phyloP scores from a whole-genome alignment of 2,797 vertebrate genomes.

The Heliangelus exortis region DNA sequence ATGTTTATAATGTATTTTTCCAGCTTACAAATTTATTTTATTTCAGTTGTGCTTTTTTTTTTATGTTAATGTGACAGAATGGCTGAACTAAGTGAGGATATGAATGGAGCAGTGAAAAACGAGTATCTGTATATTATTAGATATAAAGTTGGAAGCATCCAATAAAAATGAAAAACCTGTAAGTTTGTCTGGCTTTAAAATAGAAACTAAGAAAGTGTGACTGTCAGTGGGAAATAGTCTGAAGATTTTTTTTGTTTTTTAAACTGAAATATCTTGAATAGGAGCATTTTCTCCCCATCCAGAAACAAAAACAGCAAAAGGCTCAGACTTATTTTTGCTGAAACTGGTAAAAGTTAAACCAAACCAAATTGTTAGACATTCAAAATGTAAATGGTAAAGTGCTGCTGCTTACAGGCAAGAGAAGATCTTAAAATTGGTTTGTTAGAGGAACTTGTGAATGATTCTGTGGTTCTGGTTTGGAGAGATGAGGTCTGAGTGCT shows the following conservation, averaged over 20 bases:
- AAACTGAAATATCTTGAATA: not conserved
- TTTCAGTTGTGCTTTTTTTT: conserved; percentile 49
- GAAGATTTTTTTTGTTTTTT: not conserved
- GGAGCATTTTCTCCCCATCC: not conserved
- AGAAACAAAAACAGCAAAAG: not conserved
- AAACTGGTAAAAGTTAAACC: not conserved
- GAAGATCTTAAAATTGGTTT: not conserved
- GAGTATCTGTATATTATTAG: conserved; percentile 70
- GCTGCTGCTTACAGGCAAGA: not conserved
- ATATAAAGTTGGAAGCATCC: conserved; percentile 62
- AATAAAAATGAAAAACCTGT: conserved; percentile 46
- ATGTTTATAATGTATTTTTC: conserved; percentile 69
- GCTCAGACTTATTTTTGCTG: not conserved
- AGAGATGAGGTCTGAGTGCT: not conserved
- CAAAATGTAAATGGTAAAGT: not conserved
- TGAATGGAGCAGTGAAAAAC: conserved; percentile 58
- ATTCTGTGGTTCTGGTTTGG: no score
- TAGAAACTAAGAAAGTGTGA: not conserved
- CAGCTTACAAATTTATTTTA: conserved; percentile 44
- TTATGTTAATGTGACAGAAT: conserved; percentile 38
- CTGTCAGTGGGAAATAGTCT: not conserved
- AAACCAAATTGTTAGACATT: not conserved
- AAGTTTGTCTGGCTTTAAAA: not conserved
- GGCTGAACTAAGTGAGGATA: conserved; percentile 54
- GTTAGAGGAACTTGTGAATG: not conserved